Conservation (phyloP, 2,113 vertebrate genomes). For the Corynorhinus townsendii region DNA sequence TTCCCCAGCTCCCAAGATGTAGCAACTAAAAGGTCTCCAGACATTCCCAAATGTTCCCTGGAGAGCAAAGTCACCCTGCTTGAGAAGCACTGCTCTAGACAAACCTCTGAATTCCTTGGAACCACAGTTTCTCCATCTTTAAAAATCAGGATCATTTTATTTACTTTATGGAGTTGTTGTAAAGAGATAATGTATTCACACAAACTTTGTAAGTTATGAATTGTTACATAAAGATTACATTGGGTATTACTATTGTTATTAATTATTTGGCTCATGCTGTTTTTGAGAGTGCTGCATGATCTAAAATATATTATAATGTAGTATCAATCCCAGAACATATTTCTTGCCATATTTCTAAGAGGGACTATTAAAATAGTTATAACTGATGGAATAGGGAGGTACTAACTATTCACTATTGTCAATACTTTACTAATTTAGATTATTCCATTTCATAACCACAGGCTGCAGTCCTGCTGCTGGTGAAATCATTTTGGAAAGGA, state of each 20-base stretch:
- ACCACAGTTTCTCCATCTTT: neutral
- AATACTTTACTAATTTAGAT: slow-evolving; percentile 17
- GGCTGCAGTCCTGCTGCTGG: neutral
- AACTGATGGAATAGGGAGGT: neutral
- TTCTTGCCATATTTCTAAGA: slow-evolving; percentile 7
- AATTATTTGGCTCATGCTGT: neutral
- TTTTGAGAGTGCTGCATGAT: neutral
- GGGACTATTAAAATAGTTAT: neutral
- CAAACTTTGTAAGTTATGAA: neutral
- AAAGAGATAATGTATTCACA: neutral
- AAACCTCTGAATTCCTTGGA: neutral
- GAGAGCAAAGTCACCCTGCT: neutral
- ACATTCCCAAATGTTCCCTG: neutral
- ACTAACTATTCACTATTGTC: neutral
- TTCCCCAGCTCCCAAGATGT: neutral
- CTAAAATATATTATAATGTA: neutral
- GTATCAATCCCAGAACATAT: neutral
- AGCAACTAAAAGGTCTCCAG: neutral
- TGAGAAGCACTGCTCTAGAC: neutral
- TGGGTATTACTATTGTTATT: neutral
- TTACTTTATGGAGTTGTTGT: neutral
- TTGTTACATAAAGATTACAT: neutral
- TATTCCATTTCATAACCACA: neutral
- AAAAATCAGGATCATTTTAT: neutral
- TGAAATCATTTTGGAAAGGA: neutral